A percentile compares a stretch with the other conserved stretches of the same genome.
These are phyloP conservation scores for Phalloptychus januarius DNA, from an alignment of 2,797 vertebrate genomes.

Conservation along the genomic window DNA sequence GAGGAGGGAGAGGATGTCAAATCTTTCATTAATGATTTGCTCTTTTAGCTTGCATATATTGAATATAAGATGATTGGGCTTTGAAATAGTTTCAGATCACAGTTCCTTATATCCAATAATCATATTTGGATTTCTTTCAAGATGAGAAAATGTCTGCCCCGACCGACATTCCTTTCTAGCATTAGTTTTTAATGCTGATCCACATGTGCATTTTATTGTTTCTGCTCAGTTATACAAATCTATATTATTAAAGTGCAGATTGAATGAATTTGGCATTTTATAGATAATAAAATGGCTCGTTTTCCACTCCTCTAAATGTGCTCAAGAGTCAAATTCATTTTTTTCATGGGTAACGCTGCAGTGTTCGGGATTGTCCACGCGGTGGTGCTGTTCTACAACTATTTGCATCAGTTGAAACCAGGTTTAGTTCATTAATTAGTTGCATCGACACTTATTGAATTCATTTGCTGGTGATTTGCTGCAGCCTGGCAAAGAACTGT, in stretches of 20 bases:
- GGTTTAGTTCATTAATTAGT: slow-evolving; percentile 16
- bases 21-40: slow-evolving; percentile 20
- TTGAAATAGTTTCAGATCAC: slow-evolving; percentile 5
- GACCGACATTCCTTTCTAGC: not conserved
- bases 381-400: slow-evolving; percentile 31
- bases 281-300: not conserved
- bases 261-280: not conserved
- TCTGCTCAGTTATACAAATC: not conserved
- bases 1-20: slow-evolving; percentile 8
- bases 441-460: slow-evolving; percentile 13
- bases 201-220: not conserved
- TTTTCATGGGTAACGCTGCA: slow-evolving; percentile 7
- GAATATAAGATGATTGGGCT: slow-evolving; percentile 17
- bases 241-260: not conserved
- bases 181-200: not conserved
- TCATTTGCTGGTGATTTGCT: not conserved
- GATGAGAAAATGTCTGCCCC: not conserved
- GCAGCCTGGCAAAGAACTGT: slow-evolving; percentile 6
- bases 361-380: slow-evolving; percentile 17
- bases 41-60: slow-evolving; percentile 10
- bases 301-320: not conserved
- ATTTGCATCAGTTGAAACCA: slow-evolving; percentile 13
- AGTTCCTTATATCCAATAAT: not conserved
- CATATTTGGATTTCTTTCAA: not conserved
- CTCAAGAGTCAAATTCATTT: not conserved